These are phyloP conservation scores for Notothenia rossii DNA, from an alignment of 2,113 vertebrate species.

Conservation along the genomic window DNA sequence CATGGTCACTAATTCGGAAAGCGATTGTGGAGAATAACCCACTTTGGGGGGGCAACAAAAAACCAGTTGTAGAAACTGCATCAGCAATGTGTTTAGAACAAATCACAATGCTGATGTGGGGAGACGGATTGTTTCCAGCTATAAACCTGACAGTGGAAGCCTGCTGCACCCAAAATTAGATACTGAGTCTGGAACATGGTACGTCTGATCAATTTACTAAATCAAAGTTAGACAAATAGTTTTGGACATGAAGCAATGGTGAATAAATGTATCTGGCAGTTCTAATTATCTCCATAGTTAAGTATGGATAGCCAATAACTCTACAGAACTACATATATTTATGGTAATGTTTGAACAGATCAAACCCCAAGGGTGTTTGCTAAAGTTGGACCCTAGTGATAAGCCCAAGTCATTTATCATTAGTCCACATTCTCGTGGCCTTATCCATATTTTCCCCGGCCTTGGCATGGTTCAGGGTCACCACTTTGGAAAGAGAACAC, in stretches of 20 bases:
- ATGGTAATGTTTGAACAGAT: not conserved
- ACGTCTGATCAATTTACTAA: not conserved
- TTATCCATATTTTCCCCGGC: not conserved
- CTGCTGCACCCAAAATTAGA: constrained; percentile 9
- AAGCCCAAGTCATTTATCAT: not conserved
- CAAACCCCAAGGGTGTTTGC: not conserved
- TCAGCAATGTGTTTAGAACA: not conserved
- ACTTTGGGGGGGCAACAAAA: not conserved
- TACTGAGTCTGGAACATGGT: constrained; percentile 1
- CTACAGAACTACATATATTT: not conserved
- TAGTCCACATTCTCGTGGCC: not conserved
- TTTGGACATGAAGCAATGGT: not conserved
- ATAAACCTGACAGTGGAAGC: constrained; percentile 11
- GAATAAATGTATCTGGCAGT: not conserved
- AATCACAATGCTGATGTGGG: constrained; percentile 4
- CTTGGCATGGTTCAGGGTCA: not conserved
- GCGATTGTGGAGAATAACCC: not conserved
- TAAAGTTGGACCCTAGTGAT: not conserved
- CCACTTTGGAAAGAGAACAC: not conserved
- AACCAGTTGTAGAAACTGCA: constrained; percentile 4
- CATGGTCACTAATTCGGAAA: not conserved
- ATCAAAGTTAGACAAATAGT: not conserved
- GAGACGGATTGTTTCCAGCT: constrained; percentile 16
- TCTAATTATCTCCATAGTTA: not conserved
- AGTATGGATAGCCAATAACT: not conserved